These are phyloP conservation scores for Pterocles gutturalis DNA, from an alignment of 2,113 vertebrate genomes.

Conservation along the genomic window DNA sequence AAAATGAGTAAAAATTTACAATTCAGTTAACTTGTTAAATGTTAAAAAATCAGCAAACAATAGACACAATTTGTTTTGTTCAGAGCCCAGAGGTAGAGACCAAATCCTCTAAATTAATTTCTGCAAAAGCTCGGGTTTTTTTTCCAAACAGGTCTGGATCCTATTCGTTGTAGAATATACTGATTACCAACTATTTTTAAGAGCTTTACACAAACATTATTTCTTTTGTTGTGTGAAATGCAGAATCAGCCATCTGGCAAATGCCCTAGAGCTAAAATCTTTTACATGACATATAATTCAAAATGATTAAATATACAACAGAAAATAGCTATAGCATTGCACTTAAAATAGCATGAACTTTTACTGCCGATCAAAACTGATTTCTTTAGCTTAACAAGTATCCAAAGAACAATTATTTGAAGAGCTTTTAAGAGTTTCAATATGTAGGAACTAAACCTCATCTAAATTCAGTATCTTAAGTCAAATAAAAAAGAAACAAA, in stretches of 20 bases:
- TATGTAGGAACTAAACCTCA: constrained; percentile 65
- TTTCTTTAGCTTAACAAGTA: constrained; percentile 70
- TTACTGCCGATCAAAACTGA: constrained; percentile 72
- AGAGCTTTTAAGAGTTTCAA: constrained; percentile 74
- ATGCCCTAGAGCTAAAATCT: constrained; percentile 79
- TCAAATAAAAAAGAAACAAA: constrained; percentile 63
- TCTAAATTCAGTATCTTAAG: constrained; percentile 69
- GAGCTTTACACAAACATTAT: constrained; percentile 80
- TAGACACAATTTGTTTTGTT: constrained; percentile 73
- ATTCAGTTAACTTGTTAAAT: constrained; percentile 52
- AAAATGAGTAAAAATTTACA: constrained; percentile 62
- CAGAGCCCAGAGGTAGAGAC: constrained; percentile 67
- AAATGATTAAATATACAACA: constrained; percentile 80
- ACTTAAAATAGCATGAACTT: constrained; percentile 73
- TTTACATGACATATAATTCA: constrained; percentile 80
- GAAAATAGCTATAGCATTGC: constrained; percentile 74
- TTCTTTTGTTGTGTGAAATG: constrained; percentile 77
- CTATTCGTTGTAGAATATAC: constrained; percentile 75
- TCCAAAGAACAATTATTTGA: constrained; percentile 70
- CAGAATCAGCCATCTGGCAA: constrained; percentile 80
- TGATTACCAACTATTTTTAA: constrained; percentile 80
- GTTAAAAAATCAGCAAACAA: constrained; percentile 68
- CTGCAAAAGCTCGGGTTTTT: constrained; percentile 54
- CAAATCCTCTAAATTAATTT: constrained; percentile 73
- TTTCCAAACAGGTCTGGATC: constrained; percentile 76